These are phyloP conservation scores for Mystacides longicornis DNA, from an alignment of 2,888 invertebrate genomes.

Conservation along the genomic window DNA sequence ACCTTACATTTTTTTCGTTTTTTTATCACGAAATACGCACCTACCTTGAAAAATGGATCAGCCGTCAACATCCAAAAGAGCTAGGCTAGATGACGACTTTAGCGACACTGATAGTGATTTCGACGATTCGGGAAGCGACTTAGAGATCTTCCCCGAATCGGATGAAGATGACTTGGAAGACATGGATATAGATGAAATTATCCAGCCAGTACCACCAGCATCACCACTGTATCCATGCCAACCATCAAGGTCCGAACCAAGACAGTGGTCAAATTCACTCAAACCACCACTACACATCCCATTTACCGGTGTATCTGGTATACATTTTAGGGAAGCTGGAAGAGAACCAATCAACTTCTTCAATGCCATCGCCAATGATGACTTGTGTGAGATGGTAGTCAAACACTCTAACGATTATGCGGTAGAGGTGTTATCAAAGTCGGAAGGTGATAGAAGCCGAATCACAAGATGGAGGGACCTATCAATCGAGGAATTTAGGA, in stretches of 20 bases:
- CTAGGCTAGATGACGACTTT: background rate
- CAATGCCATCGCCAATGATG: background rate
- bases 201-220: background rate
- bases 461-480: background rate
- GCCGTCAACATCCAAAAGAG: background rate
- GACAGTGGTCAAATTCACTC: background rate
- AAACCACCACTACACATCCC: background rate
- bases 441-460: background rate
- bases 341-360: background rate
- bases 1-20: too few relatives aligned
- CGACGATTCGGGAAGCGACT: conserved; percentile 4
- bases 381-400: background rate
- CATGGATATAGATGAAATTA: background rate
- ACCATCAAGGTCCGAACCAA: background rate
- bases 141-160: conserved; percentile 5
- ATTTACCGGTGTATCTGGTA: background rate
- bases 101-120: conserved; percentile 7
- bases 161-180: conserved; percentile 4
- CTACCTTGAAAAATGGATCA: background rate
- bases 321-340: background rate
- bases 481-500: background rate
- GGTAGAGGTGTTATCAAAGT: background rate
- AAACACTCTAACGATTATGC: background rate
- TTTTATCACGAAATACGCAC: too few relatives aligned
- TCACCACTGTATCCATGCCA: background rate